A percentile compares a stretch with the other conserved stretches of the same genome.
These are phyloP conservation scores for Drosophila bocki DNA, from an alignment of 1,140 invertebrate species.

Conservation along the genomic window DNA sequence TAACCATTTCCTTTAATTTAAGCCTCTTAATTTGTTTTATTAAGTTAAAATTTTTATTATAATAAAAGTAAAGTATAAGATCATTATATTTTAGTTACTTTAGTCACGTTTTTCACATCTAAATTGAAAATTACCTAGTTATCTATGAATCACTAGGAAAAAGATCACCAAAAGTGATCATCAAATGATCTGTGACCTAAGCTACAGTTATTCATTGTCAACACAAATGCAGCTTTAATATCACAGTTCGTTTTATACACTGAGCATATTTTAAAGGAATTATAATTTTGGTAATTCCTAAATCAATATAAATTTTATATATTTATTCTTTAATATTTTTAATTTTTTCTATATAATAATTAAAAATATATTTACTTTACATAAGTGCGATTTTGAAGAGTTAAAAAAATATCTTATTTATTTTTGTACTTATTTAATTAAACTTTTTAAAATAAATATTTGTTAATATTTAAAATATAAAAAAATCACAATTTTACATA, in stretches of 20 bases:
- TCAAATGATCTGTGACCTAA: slow-evolving; percentile 4
- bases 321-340: neutral
- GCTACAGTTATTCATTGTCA: neutral
- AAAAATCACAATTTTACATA: neutral
- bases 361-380: neutral
- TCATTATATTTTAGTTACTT: neutral
- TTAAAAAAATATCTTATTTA: neutral
- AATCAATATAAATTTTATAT: neutral
- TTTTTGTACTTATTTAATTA: too few relatives aligned
- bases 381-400: neutral
- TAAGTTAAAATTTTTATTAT: neutral
- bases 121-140: neutral
- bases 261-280: too few relatives aligned
- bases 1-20: neutral
- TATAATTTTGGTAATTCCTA: too few relatives aligned
- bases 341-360: too few relatives aligned
- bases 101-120: neutral
- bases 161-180: neutral
- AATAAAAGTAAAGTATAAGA: neutral
- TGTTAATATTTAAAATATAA: neutral
- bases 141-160: neutral
- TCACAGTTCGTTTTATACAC: neutral
- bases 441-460: neutral
- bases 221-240: neutral
- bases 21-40: neutral